Conservation (phyloP, 2,888 invertebrate genomes). For the Drosophila mettleri region DNA sequence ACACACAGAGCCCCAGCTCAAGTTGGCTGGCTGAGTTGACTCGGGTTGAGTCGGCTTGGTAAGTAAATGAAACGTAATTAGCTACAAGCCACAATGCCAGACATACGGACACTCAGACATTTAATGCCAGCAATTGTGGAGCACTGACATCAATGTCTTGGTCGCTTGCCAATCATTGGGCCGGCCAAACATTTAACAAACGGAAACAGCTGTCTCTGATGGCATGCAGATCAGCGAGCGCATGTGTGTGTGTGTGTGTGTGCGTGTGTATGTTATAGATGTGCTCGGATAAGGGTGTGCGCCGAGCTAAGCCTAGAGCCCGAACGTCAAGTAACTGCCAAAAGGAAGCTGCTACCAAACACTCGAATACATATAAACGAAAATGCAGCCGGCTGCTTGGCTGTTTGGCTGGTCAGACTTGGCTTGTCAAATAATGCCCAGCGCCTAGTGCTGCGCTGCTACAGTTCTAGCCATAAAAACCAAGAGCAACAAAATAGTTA, state of each 20-base stretch:
- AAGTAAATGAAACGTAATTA: slow-evolving; percentile 54
- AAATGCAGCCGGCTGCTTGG: slow-evolving; percentile 52
- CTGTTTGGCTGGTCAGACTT: slow-evolving; percentile 42
- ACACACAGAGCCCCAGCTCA: slow-evolving; percentile 23
- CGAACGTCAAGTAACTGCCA: slow-evolving; percentile 67
- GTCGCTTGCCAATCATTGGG: slow-evolving; percentile 75
- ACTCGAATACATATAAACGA: slow-evolving; percentile 47
- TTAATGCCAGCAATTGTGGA: slow-evolving; percentile 57
- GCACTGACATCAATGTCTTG: slow-evolving; percentile 68
- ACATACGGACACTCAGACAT: slow-evolving; percentile 24
- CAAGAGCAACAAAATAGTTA: slow-evolving; percentile 60
- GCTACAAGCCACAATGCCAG: slow-evolving; percentile 42
- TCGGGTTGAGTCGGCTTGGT: slow-evolving; percentile 14
- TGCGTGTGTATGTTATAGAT: slow-evolving; percentile 32
- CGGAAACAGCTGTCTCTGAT: slow-evolving; percentile 82
- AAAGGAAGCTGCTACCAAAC: slow-evolving; percentile 81
- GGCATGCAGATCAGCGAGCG: slow-evolving; percentile 65
- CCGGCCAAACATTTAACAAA: slow-evolving; percentile 78
- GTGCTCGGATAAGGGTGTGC: slow-evolving; percentile 47
- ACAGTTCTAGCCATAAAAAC: slow-evolving; percentile 58
- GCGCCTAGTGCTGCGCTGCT: slow-evolving; percentile 41
- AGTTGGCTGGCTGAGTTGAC: background rate
- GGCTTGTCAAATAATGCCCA: slow-evolving; percentile 34
- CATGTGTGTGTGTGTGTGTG: background rate
- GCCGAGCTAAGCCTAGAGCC: slow-evolving; percentile 8